A percentile compares a stretch with the other conserved stretches of the same genome.
Evolutionary conservation across 2,797 vertebrate genomes (phyloP).

Genomic region (Darevskia mixta): DNA sequence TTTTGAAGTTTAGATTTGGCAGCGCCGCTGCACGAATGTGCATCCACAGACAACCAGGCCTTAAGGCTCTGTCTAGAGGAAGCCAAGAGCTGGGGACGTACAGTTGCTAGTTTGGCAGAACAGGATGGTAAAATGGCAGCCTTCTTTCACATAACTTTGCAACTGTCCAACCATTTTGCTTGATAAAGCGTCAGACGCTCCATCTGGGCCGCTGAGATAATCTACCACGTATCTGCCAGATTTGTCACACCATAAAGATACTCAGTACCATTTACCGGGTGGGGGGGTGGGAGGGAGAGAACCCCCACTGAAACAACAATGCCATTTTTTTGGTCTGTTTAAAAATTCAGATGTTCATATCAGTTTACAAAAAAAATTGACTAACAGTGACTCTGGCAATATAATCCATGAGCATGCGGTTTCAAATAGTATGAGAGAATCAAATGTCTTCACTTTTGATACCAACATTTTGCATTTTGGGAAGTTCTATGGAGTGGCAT

Average conservation of each 20-base stretch:
- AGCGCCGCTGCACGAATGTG: not conserved
- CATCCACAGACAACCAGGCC: not conserved
- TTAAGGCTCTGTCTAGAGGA: slow-evolving; percentile 6
- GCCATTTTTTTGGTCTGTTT: slow-evolving; percentile 3
- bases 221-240: slow-evolving; percentile 31
- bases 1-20: slow-evolving; percentile 18
- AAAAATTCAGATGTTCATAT: not conserved
- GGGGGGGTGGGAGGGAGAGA: too few relatives aligned
- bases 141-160: slow-evolving; percentile 1
- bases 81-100: not conserved
- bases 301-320: slow-evolving; percentile 15
- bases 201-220: slow-evolving; percentile 22
- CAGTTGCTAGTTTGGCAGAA: not conserved
- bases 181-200: not conserved
- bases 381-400: not conserved
- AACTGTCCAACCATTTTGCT: slow-evolving; percentile 33
- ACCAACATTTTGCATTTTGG: not conserved
- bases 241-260: slow-evolving; percentile 7
- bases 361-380: not conserved
- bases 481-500: not conserved
- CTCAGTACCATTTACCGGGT: not conserved
- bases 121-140: not conserved
- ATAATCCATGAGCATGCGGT: slow-evolving; percentile 1
- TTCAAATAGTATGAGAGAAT: not conserved
- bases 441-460: not conserved